A percentile compares a stretch with the other conserved stretches of the same genome.
Conservation (phyloP, 1,140 invertebrate genomes). For the Caenorhabditis elegans region DNA sequence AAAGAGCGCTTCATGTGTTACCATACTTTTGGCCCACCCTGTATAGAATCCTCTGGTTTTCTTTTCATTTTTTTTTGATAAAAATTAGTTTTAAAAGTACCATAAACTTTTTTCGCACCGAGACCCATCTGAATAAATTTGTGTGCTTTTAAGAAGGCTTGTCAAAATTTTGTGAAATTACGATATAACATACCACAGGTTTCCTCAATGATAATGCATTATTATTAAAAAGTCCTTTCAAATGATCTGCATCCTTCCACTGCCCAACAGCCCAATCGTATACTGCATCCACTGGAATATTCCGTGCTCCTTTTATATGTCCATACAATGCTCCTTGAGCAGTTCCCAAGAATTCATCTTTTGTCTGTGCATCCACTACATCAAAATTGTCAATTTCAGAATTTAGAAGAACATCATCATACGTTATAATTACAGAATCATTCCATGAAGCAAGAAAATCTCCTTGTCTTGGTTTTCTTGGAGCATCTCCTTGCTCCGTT, state of each 20-base stretch:
- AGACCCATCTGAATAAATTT: too few species aligned
- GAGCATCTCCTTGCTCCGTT: constrained; percentile 40
- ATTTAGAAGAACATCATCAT: constrained; percentile 61
- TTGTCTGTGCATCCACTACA: constrained; percentile 62
- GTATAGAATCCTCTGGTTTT: too few species aligned
- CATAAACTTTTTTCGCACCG: too few species aligned
- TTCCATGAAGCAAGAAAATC: constrained; percentile 55
- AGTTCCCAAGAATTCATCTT: constrained; percentile 57
- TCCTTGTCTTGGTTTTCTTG: constrained; percentile 34
- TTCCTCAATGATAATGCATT: constrained; percentile 43
- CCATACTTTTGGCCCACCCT: too few species aligned
- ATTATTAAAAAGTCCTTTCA: constrained; percentile 44
- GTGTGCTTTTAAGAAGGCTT: too few species aligned
- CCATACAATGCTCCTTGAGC: constrained; percentile 55
- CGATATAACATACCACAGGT: constrained; percentile 44
- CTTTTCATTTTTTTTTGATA: too few species aligned
- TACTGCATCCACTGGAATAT: constrained; percentile 61
- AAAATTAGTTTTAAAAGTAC: too few species aligned
- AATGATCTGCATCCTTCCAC: constrained; percentile 43
- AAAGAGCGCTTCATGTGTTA: too few species aligned
- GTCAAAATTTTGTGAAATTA: background rate
- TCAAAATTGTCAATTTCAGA: constrained; percentile 51
- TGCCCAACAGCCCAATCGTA: constrained; percentile 49
- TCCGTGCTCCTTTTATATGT: constrained; percentile 58
- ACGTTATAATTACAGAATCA: constrained; percentile 54